A percentile compares a stretch with the other conserved stretches of the same genome.
These are phyloP conservation scores for Thryonomys swinderianus DNA, from an alignment of 2,113 vertebrate genomes.

Conservation along the genomic window DNA sequence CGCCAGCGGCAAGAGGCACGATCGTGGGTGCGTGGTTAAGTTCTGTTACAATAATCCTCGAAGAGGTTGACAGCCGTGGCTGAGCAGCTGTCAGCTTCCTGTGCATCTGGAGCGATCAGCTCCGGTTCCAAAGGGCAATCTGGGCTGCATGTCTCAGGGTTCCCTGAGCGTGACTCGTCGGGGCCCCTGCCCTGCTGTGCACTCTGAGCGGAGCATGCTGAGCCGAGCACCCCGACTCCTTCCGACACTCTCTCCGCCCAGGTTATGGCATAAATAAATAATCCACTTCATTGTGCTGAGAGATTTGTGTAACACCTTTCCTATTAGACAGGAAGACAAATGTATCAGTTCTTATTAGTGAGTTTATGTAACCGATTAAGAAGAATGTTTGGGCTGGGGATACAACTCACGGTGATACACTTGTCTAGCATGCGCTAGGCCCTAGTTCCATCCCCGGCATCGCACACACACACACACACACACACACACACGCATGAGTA, in stretches of 20 bases:
- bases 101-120: neutral
- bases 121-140: neutral
- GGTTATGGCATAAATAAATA: neutral
- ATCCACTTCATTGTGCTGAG: neutral
- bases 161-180: accelerated
- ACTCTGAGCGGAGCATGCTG: neutral
- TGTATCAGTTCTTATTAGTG: neutral
- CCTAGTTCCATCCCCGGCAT: neutral
- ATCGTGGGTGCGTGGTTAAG: neutral
- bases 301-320: neutral
- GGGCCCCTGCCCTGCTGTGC: neutral
- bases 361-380: constrained; percentile 13
- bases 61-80: constrained; percentile 12
- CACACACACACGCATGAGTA: neutral
- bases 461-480: neutral
- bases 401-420: neutral
- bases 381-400: neutral
- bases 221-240: neutral
- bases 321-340: constrained; percentile 3
- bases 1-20: neutral
- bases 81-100: neutral
- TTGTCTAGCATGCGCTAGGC: neutral
- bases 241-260: neutral
- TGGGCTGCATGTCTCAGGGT: neutral
- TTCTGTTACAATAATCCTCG: neutral